Evolutionary conservation across 2,797 vertebrate genomes (phyloP), one percentile per base, ranked within the genome.

Genomic region (Coilia nasus): DNA sequence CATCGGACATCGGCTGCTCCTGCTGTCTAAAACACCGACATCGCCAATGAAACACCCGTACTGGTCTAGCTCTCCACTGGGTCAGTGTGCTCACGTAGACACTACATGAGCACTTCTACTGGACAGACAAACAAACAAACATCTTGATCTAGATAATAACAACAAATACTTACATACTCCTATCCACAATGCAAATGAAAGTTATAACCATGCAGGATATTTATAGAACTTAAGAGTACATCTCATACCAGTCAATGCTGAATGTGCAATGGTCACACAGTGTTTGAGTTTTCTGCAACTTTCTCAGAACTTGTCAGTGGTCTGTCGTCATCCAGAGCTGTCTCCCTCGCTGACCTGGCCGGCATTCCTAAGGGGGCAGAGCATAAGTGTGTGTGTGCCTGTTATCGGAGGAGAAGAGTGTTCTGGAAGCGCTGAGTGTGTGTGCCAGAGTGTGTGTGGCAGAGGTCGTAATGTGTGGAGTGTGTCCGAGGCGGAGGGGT

Each of bases 341-440:
- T 64, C 23, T 23, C 62, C 23, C 25, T 28, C 21, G 21, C 23
- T 64, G 62, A 12, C 62, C 23, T 64, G 23, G 12, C 64, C 64
- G 17, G 64, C 28, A 31, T 71, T 15, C 64, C 15, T 12, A 71
- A 35, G 12, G 35, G 35, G 35, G 35, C 35, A 41, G 35, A 41
- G 35, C 5, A 41, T 2, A 41, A 41, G 35, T 41, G 35, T 41
- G 35, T 41, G 35, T 41, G 35, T 41, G 15, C 28, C 54, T 23
- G 21, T 84, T 80, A 86, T 84, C 85, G 82, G 35, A 23, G 46
- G 25, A 60, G n/a, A 14, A 80, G 31, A 19, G 50, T 59, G 50
- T 31, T n/a, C n/a, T 47, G 62, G 28, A 19, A 23, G 59, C 15
- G 44, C 2, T 4, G n/a, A 15, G 25, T 75, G 71, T 67, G 83